Evolutionary conservation across 2,888 invertebrate species (phyloP).

Genomic region (Spicauda simplicius): DNA sequence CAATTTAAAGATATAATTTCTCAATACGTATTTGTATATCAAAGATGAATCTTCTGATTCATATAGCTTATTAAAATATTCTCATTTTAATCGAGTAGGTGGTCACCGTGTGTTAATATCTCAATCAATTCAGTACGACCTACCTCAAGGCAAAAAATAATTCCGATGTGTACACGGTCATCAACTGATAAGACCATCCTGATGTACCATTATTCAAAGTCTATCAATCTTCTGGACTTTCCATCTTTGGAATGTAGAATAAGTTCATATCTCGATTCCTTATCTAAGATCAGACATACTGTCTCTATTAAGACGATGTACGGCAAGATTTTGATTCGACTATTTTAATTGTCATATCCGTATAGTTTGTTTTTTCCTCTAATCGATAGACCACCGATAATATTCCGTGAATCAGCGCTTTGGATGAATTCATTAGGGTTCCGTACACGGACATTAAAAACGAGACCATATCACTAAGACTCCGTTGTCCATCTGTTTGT

Average conservation of each 20-base stretch:
- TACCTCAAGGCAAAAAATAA: conserved; percentile 24
- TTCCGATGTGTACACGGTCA: conserved; percentile 14
- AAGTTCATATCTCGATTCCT: conserved; percentile 43
- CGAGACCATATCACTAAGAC: no score
- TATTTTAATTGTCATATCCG: conserved; percentile 43
- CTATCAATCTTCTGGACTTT: conserved; percentile 36
- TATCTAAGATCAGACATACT: conserved; percentile 42
- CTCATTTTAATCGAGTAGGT: neutral
- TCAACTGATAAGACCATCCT: conserved; percentile 28
- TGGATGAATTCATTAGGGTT: neutral
- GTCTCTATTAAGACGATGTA: conserved; percentile 44
- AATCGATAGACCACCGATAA: conserved; percentile 2
- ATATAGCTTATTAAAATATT: neutral
- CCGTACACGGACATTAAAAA: no score
- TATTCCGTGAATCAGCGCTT: conserved; percentile 18
- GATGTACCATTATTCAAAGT: conserved; percentile 25
- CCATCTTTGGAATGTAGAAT: conserved; percentile 48
- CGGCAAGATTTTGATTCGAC: conserved; percentile 48
- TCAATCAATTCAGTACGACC: conserved; percentile 20
- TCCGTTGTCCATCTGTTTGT: no score
- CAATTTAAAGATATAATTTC: no score
- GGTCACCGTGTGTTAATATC: conserved; percentile 10
- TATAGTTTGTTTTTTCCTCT: conserved; percentile 37
- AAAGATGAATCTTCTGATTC: neutral
- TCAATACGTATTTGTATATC: no score